These are phyloP conservation scores for Actinia equina DNA, from an alignment of 64 coral and sea anemone species.

Conservation along the genomic window DNA sequence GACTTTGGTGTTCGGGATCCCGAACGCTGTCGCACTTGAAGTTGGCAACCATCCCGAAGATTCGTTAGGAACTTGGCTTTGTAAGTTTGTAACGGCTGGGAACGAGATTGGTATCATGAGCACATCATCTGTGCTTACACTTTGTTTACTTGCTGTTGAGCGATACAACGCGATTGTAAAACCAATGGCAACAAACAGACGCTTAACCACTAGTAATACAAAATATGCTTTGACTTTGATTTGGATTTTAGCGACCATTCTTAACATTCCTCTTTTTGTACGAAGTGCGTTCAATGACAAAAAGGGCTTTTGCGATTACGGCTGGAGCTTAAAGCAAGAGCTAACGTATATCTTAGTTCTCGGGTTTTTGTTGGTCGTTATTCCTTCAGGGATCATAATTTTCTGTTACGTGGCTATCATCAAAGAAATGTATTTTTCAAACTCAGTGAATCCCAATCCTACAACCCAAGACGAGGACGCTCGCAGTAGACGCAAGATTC, in stretches of 20 bases:
- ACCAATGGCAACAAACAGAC: constrained; percentile 20
- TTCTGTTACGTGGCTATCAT: constrained; percentile 59
- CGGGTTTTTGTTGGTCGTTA: neutral
- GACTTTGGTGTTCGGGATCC: neutral
- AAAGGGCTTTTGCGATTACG: neutral
- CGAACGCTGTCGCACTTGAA: neutral
- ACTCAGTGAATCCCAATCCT: constrained; percentile 40
- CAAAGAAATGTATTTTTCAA: constrained; percentile 45
- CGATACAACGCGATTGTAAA: constrained; percentile 55
- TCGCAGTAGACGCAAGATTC: constrained; percentile 36
- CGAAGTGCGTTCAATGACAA: neutral
- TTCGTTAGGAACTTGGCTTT: constrained; percentile 17
- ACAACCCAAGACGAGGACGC: constrained; percentile 22
- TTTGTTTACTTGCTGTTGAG: constrained; percentile 58
- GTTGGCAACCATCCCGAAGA: neutral
- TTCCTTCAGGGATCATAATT: constrained; percentile 35
- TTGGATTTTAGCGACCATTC: constrained; percentile 25
- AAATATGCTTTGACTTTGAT: constrained; percentile 28
- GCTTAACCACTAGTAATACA: constrained; percentile 30
- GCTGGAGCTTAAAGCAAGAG: neutral
- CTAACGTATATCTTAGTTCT: constrained; percentile 54
- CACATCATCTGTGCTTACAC: constrained; percentile 21
- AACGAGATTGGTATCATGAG: constrained; percentile 1
- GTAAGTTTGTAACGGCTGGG: constrained; percentile 48
- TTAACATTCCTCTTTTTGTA: constrained; percentile 37